Percentiles rank a stretch among this genome's conserved stretches.
Conservation (phyloP, 2,888 invertebrate genomes). For the Heliconius erato region DNA sequence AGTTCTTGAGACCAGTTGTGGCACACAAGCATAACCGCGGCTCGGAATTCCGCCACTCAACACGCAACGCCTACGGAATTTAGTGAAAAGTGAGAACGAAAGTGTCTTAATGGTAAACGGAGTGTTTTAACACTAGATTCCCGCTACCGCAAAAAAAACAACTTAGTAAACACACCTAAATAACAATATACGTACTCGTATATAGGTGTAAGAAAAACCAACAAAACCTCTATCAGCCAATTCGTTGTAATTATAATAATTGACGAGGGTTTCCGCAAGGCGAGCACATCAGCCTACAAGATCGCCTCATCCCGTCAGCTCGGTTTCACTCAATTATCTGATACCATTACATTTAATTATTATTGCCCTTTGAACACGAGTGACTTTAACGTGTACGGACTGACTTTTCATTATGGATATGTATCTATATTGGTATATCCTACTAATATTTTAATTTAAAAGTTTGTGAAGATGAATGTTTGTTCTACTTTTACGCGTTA, state of each 20-base stretch:
- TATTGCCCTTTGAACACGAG: constrained; percentile 28
- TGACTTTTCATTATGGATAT: background rate
- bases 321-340: constrained; percentile 44
- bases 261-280: constrained; percentile 43
- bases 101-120: too few species aligned
- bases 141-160: background rate
- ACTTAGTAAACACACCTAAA: background rate
- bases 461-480: background rate
- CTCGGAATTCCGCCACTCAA: too few species aligned
- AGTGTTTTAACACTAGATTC: too few species aligned
- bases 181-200: background rate
- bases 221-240: constrained; percentile 18
- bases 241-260: constrained; percentile 42
- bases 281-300: constrained; percentile 34
- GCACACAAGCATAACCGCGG: too few species aligned
- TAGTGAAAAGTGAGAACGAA: too few species aligned
- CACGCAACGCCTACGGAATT: too few species aligned
- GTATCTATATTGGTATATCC: background rate
- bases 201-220: background rate
- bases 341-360: constrained; percentile 43
- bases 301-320: constrained; percentile 41
- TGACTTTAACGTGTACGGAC: background rate
- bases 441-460: background rate
- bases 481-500: background rate
- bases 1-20: too few species aligned